Base-by-base conservation (phyloP, 2,113 vertebrate genomes). In the Heloderma charlesbogerti region DNA sequence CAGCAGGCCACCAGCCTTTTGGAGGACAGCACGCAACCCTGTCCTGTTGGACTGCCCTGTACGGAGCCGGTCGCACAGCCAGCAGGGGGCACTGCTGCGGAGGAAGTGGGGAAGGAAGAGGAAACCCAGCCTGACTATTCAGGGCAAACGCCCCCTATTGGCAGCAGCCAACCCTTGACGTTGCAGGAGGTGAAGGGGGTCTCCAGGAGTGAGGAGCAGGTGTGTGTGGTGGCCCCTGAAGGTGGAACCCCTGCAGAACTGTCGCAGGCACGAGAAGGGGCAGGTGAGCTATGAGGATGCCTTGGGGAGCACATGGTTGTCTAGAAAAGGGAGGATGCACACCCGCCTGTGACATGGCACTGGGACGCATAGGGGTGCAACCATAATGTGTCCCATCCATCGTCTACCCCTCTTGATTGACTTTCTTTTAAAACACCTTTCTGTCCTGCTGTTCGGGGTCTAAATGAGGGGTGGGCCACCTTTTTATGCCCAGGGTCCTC, bases 11-110 rank as follows among this genome's bases (percentile, higher is more conserved):
- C 31, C 13, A 13, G 74, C 31, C 2, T 57, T 48, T 6, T 20
- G 1, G 10, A 1, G 4, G 16, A 6, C 10, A 13, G 1, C 1
- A 6, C n/a, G 6, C 27, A 4, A 1, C 45, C n/a, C 48, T 13
- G 12, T 6, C 8, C 48, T 12, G 0, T 22, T 1, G 54, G 18
- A 29, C 4, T 20, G 29, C 27, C 63, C 1, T 1, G 1, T 43
- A 4, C 22, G 1, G 18, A 84, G 72, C 48, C 71, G 6, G 2
- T 22, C 6, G 16, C 7, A 0, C 45, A 45, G 16, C 37, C 81
- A 60, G 48, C 57, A 22, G 72, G 48, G 29, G 87, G 63, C 12
- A 3, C 25, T 1, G 27, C 13, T n/a, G 43, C 63, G 31, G 16
- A 54, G n/a, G 25, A 51, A 20, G 9, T 1, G 2, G 6, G 51